Conservation (phyloP, 2,113 vertebrate species). For the Pseudorectes ferrugineus region DNA sequence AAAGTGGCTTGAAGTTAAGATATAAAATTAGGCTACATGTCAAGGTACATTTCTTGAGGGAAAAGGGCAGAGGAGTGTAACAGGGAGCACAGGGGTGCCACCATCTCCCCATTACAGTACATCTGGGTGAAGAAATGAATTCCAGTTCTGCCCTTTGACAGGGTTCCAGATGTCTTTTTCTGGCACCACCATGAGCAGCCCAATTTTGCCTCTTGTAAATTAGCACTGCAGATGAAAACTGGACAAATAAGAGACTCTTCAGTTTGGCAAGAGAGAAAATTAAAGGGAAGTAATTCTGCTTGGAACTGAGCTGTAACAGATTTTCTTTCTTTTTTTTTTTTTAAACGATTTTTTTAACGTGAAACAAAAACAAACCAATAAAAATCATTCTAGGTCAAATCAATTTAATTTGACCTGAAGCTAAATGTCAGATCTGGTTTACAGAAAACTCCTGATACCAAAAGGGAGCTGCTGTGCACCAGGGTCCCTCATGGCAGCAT, state of each 20-base stretch:
- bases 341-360: not conserved
- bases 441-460: not conserved
- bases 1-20: not conserved
- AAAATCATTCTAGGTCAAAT: slow-evolving; percentile 49
- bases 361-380: slow-evolving; percentile 29
- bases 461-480: not conserved
- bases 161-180: not conserved
- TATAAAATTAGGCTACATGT: not conserved
- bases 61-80: not conserved
- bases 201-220: not conserved
- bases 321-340: not conserved
- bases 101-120: not conserved
- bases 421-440: slow-evolving; percentile 40
- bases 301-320: not conserved
- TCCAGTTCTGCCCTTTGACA: not conserved
- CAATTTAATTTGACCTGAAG: slow-evolving; percentile 43
- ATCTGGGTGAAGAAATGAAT: not conserved
- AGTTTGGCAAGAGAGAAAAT: not conserved
- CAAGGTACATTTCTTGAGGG: not conserved
- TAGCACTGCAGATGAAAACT: not conserved
- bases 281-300: not conserved
- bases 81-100: not conserved
- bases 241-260: not conserved
- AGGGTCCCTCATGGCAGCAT: not conserved
- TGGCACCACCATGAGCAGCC: not conserved